A percentile compares a stretch with the other conserved stretches of the same genome.
Evolutionary conservation across 2,113 vertebrate species (phyloP).

Genomic region (Dromas ardeola): DNA sequence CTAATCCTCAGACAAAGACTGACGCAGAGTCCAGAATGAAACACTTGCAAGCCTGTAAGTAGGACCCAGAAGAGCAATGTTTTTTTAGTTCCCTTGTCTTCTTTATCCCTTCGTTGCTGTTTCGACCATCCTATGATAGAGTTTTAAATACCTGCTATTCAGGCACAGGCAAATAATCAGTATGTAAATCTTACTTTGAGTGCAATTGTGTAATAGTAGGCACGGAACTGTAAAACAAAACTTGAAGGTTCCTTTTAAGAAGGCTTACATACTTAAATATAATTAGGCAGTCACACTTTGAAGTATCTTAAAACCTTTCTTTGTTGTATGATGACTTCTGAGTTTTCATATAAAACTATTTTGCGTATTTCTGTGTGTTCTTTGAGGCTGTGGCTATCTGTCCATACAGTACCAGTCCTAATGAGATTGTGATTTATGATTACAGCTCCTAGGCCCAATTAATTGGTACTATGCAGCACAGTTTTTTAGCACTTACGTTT

Average conservation of each 20-base stretch:
- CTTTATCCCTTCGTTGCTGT: background rate
- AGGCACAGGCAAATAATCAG: background rate
- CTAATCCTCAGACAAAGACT: constrained; percentile 2
- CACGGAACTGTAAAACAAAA: background rate
- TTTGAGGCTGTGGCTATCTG: background rate
- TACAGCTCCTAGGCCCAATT: background rate
- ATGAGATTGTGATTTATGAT: background rate
- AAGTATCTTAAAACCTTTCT: background rate
- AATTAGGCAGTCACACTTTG: background rate
- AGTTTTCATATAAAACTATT: background rate
- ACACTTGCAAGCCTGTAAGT: background rate
- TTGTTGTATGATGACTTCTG: background rate
- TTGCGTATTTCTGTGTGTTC: background rate
- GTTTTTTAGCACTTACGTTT: background rate
- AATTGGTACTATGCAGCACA: background rate
- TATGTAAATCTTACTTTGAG: constrained; percentile 29
- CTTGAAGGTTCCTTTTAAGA: background rate
- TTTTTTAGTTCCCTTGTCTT: background rate
- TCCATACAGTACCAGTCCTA: background rate
- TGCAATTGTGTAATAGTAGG: background rate
- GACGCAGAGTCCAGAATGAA: background rate
- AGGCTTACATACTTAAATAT: background rate
- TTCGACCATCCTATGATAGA: background rate
- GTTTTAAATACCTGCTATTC: constrained; percentile 31
- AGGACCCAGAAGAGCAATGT: background rate